Evolutionary conservation across 2,888 invertebrate genomes (phyloP).

Genomic region (Orthonychiurus folsomi): DNA sequence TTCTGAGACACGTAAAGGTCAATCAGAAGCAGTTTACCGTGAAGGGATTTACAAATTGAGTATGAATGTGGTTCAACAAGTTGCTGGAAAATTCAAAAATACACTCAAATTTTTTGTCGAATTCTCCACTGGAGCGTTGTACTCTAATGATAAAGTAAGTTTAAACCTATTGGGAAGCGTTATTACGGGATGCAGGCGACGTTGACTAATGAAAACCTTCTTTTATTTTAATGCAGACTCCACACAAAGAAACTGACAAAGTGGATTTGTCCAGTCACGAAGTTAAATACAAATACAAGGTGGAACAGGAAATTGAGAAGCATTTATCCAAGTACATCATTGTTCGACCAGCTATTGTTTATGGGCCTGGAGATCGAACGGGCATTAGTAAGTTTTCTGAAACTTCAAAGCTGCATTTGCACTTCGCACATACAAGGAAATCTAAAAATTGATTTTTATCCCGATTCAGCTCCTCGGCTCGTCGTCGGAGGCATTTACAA

Average conservation of each 20-base stretch:
- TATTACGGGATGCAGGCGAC: too few relatives aligned
- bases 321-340: slow-evolving; percentile 67
- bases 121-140: slow-evolving; percentile 73
- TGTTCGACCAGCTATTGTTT: slow-evolving; percentile 73
- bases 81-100: slow-evolving; percentile 50
- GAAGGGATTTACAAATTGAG: slow-evolving; percentile 80
- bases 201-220: background rate
- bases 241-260: slow-evolving; percentile 65
- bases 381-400: slow-evolving; percentile 65
- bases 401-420: background rate
- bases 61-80: slow-evolving; percentile 54
- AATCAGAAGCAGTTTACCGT: slow-evolving; percentile 79
- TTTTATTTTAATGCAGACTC: slow-evolving; percentile 45
- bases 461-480: slow-evolving; percentile 62
- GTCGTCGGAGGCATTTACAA: slow-evolving; percentile 82
- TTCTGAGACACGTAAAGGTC: slow-evolving; percentile 79
- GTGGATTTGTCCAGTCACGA: slow-evolving; percentile 77
- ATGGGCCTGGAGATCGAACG: slow-evolving; percentile 72
- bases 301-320: slow-evolving; percentile 64
- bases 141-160: slow-evolving; percentile 68
- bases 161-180: background rate
- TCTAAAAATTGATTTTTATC: background rate
- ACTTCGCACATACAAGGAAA: background rate
- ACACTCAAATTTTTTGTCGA: slow-evolving; percentile 67
- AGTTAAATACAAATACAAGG: slow-evolving; percentile 71